A percentile compares a stretch with the other conserved stretches of the same genome.
Evolutionary conservation across 2,888 invertebrate species (phyloP).

Genomic region (Morpho deidamia): DNA sequence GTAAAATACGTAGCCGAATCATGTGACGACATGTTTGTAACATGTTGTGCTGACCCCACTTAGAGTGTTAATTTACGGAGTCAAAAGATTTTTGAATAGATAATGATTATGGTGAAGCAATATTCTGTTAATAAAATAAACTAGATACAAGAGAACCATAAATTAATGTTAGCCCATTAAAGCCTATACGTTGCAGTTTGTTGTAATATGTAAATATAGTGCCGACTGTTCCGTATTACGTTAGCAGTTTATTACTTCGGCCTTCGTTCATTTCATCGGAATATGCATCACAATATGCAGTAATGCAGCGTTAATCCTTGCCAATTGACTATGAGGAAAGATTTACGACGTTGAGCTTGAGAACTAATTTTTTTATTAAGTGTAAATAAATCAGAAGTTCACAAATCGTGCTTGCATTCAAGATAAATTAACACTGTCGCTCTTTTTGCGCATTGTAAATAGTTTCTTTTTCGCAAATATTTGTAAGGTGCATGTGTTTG

Average conservation of each 20-base stretch:
- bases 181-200: conserved; percentile 13
- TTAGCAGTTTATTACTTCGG: conserved; percentile 24
- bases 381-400: not conserved
- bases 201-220: conserved; percentile 21
- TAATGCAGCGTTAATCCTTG: conserved; percentile 23
- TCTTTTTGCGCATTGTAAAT: not conserved
- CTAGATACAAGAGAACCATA: no score
- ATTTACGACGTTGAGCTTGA: conserved; percentile 18
- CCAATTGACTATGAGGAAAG: conserved; percentile 22
- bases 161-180: not conserved
- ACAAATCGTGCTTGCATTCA: not conserved
- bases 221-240: conserved; percentile 18
- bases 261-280: conserved; percentile 23
- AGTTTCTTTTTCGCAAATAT: not conserved
- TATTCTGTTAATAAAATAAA: no score
- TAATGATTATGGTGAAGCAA: no score
- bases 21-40: no score
- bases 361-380: conserved; percentile 12
- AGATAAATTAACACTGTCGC: not conserved
- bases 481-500: no score
- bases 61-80: no score
- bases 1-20: no score
- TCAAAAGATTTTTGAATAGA: no score
- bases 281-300: conserved; percentile 25
- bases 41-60: no score